Evolutionary conservation across 2,888 invertebrate genomes (phyloP).

Genomic region (Eudemis profundana): DNA sequence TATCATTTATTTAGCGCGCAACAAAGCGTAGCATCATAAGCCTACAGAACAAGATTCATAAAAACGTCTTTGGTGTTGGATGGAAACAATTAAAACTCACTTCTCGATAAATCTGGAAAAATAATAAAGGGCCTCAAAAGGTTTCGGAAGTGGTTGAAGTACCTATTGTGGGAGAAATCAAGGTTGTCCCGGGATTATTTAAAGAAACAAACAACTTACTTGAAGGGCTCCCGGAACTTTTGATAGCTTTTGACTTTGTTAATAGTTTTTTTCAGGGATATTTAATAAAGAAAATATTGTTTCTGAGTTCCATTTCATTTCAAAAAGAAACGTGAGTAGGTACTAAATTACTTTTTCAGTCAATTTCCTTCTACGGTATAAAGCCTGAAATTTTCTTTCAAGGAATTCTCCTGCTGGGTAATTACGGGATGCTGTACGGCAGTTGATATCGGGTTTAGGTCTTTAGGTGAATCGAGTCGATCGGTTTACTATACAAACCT

Average conservation of each 20-base stretch:
- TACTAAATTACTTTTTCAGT: background rate
- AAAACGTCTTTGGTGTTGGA: too few relatives aligned
- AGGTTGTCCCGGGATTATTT: conserved; percentile 22
- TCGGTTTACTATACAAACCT: too few relatives aligned
- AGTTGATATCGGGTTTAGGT: too few relatives aligned
- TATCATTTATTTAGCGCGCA: too few relatives aligned
- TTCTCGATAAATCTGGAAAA: conserved; percentile 15
- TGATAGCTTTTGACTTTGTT: conserved; percentile 1
- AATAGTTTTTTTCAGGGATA: conserved; percentile 18
- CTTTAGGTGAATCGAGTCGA: too few relatives aligned
- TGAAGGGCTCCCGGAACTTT: conserved; percentile 5
- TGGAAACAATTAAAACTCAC: conserved; percentile 5
- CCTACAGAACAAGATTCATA: too few relatives aligned
- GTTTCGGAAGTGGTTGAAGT: conserved; percentile 25
- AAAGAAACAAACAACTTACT: conserved; percentile 31
- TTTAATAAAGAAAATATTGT: conserved; percentile 15
- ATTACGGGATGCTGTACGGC: too few relatives aligned
- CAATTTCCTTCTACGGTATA: too few relatives aligned
- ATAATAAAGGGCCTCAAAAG: conserved; percentile 2
- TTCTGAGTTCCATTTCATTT: background rate
- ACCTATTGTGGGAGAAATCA: conserved; percentile 17
- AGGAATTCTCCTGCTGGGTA: too few relatives aligned
- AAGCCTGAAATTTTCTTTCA: too few relatives aligned
- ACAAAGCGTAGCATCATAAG: too few relatives aligned
- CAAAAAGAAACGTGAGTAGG: background rate